phyloP scores from a whole-genome alignment of 64 coral and sea anemone species.

The Porites lutea region DNA sequence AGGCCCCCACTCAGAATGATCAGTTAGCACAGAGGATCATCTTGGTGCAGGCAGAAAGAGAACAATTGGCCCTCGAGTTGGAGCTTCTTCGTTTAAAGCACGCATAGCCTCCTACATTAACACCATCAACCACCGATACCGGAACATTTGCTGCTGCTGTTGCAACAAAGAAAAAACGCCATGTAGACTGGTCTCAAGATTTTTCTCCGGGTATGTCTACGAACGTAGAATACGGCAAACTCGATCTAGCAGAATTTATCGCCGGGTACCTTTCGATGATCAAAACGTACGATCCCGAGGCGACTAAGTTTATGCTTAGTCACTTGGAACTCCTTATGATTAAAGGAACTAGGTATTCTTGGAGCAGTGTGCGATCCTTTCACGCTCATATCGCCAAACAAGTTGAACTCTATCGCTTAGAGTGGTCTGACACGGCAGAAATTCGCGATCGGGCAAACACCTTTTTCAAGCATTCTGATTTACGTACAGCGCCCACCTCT shows the following conservation, averaged over 20 bases:
- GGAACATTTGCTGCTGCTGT: too few species aligned
- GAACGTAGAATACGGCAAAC: neutral
- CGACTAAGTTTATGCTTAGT: neutral
- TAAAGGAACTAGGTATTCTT: neutral
- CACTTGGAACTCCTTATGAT: neutral
- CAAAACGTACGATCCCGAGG: neutral
- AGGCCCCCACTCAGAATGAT: too few species aligned
- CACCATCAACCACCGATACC: too few species aligned
- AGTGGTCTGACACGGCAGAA: neutral
- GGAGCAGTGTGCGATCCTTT: neutral
- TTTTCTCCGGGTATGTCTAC: neutral
- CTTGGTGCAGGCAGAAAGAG: too few species aligned
- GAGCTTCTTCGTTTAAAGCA: too few species aligned
- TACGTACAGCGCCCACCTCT: neutral
- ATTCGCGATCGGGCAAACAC: neutral
- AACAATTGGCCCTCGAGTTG: too few species aligned
- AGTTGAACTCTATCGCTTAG: neutral
- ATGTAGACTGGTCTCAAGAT: slow-evolving; percentile 23
- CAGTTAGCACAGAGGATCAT: too few species aligned
- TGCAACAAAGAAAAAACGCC: too few species aligned
- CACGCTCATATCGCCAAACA: slow-evolving; percentile 1
- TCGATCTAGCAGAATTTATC: slow-evolving; percentile 3
- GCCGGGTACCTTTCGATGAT: slow-evolving; percentile 3
- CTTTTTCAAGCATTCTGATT: slow-evolving; percentile 34
- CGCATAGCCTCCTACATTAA: too few species aligned